A percentile compares a stretch with the other conserved stretches of the same genome.
Evolutionary conservation across 1,140 invertebrate species (phyloP).

Genomic region (Ips typographus): DNA sequence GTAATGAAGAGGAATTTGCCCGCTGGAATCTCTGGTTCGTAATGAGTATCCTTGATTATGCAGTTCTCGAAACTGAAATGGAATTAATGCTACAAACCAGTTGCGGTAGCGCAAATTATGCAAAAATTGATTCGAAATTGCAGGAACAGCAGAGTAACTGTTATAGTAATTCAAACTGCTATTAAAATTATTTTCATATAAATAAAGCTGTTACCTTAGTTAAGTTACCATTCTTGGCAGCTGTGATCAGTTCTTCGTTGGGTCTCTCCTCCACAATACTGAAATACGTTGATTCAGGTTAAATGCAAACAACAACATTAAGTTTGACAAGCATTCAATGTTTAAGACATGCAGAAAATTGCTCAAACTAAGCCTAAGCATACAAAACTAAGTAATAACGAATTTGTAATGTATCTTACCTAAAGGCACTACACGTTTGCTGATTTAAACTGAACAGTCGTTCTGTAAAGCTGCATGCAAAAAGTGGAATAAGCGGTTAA

Average conservation of each 20-base stretch:
- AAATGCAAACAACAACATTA: conserved; percentile 19
- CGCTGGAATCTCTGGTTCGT: conserved; percentile 79
- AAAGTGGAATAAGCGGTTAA: conserved; percentile 5
- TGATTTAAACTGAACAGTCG: conserved; percentile 72
- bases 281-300: conserved; percentile 33
- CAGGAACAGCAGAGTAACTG: too few species aligned
- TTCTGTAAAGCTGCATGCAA: conserved; percentile 72
- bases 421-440: conserved; percentile 67
- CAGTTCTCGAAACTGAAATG: conserved; percentile 72
- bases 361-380: too few species aligned
- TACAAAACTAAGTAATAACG: too few species aligned
- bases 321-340: conserved; percentile 28
- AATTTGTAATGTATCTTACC: conserved; percentile 56
- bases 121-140: too few species aligned
- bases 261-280: conserved; percentile 73
- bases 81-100: too few species aligned
- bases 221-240: conserved; percentile 75
- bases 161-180: background rate
- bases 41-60: conserved; percentile 82
- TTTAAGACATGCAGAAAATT: background rate
- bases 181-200: background rate
- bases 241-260: conserved; percentile 77
- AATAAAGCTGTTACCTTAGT: conserved; percentile 51
- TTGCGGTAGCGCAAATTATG: too few species aligned
- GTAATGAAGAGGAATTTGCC: conserved; percentile 88